Percentiles rank a stretch among this genome's conserved stretches.
These are phyloP conservation scores for Lasiommata megera DNA, from an alignment of 2,888 invertebrate genomes.

Conservation along the genomic window DNA sequence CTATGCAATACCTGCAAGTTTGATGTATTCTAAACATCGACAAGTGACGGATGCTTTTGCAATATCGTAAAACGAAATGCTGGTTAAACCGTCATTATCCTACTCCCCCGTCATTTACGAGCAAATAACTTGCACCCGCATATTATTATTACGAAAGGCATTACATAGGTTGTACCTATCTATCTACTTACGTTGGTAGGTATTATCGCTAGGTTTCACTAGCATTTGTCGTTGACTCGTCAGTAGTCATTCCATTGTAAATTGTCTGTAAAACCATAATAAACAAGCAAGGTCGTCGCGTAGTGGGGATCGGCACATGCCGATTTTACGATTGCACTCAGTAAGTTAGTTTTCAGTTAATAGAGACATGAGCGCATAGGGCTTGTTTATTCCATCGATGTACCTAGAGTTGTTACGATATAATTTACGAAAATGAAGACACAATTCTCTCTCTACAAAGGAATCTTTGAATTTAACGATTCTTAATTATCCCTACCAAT, in stretches of 20 bases:
- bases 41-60: slow-evolving; percentile 40
- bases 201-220: slow-evolving; percentile 68
- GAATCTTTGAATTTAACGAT: neutral
- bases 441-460: no score
- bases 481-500: neutral
- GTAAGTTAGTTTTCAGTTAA: slow-evolving; percentile 50
- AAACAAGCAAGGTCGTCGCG: slow-evolving; percentile 73
- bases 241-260: slow-evolving; percentile 76
- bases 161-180: slow-evolving; percentile 41
- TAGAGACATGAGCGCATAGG: slow-evolving; percentile 17
- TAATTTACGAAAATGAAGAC: neutral
- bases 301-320: slow-evolving; percentile 64
- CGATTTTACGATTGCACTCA: slow-evolving; percentile 34
- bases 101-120: slow-evolving; percentile 41
- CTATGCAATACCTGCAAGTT: slow-evolving; percentile 45
- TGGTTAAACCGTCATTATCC: slow-evolving; percentile 33
- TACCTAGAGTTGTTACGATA: neutral
- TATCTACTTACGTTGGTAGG: slow-evolving; percentile 33
- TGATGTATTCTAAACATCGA: slow-evolving; percentile 26
- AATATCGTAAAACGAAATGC: slow-evolving; percentile 45
- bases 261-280: slow-evolving; percentile 77
- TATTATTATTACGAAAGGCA: slow-evolving; percentile 54
- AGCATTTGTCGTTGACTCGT: slow-evolving; percentile 68
- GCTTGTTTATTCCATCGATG: neutral
- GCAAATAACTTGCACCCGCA: slow-evolving; percentile 49